Conservation (phyloP, 1,140 invertebrate species). For the Ostrea denselamellosa region DNA sequence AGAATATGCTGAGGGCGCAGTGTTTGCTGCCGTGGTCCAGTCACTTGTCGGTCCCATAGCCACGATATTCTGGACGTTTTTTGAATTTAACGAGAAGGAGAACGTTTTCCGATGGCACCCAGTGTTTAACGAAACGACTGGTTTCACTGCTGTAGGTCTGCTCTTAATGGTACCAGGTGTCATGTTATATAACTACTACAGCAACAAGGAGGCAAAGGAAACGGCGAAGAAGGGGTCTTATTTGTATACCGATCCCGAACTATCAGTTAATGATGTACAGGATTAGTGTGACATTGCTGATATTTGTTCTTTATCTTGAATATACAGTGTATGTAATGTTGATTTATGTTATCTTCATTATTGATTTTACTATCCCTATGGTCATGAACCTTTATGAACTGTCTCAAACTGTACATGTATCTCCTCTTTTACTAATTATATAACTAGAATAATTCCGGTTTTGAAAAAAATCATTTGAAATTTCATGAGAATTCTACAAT, state of each 20-base stretch:
- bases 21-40: constrained; percentile 62
- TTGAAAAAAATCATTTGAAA: no score
- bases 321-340: no score
- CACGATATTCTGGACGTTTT: constrained; percentile 66
- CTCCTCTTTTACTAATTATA: no score
- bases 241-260: neutral
- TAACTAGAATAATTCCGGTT: no score
- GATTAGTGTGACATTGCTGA: neutral
- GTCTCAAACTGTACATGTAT: no score
- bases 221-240: neutral
- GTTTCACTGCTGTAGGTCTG: constrained; percentile 59
- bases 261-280: neutral
- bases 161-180: constrained; percentile 62
- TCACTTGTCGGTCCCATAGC: constrained; percentile 63
- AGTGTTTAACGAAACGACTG: constrained; percentile 62
- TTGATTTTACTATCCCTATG: no score
- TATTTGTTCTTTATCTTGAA: no score
- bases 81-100: constrained; percentile 50
- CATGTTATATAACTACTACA: constrained; percentile 66
- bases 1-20: constrained; percentile 64
- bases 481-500: no score
- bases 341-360: no score
- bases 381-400: no score
- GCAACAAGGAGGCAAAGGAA: constrained; percentile 57
- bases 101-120: constrained; percentile 59